Evolutionary conservation across 2,113 vertebrate genomes (phyloP), one percentile per base, ranked within the genome.

Genomic region (Pithys albifrons): DNA sequence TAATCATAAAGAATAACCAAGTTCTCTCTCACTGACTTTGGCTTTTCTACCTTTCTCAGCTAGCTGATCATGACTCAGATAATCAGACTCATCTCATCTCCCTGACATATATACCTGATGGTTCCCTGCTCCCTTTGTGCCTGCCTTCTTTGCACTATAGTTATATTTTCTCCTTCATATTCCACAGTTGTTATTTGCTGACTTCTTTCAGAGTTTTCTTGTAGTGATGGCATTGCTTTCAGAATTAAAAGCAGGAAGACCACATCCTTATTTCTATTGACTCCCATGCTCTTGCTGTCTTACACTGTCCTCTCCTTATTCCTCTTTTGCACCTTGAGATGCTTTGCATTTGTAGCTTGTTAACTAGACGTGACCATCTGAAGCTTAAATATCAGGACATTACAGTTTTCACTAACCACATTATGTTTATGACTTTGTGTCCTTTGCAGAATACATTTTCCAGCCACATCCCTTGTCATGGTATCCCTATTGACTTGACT

Each of bases 1-100:
- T 96, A 92, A 93, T 96, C 94, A 95, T 72, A 90, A 93, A 95
- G 89, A 92, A 57, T 88, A 91, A 96, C 87, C 89, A 96, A 94
- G 61, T 85, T 75, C 49, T 76, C 52, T 84, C 52, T 65, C 82
- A 43, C 73, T 43, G 55, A 43, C 55, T 93, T 82, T n/a, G 45
- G 41, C 41, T 52, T 86, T 89, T 67, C 79, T 58, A 31, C n/a
- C 75, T 92, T 87, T 89, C 79, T 94, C 84, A 92, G 43, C 48
- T 71, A 72, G 27, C 88, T 72, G 76, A 65, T 85, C 80, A 17
- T 76, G 61, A n/a, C 43, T 81, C 61, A 73, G 66, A 86, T 74
- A 67, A 86, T 86, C 86, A 84, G 58, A 65, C n/a, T 55, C 54
- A 67, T 85, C 75, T 52, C 28, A 20, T 45, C 59, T 65, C 84